Evolutionary conservation across 2,888 invertebrate genomes (phyloP), one percentile per base, ranked within the genome.

Genomic region (Dorcus parallelipipedus): DNA sequence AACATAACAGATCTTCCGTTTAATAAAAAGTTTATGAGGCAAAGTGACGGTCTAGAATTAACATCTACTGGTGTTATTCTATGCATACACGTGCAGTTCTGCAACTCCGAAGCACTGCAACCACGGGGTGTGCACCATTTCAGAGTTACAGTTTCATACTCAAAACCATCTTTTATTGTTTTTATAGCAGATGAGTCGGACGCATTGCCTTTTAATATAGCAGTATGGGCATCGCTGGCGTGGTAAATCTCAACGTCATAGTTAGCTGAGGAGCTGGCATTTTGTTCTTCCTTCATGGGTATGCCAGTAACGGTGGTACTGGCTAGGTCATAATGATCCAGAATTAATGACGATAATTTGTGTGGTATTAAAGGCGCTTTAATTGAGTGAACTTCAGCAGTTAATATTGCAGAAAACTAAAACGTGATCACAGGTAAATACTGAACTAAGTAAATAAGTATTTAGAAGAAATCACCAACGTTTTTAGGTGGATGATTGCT

Each of bases 211-310:
- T 84, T 86, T 38, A 93, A 81, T 43, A 94, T 85, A 0, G 93
- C 90, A 0, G 88, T 85, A 71, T 97, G 97, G 0, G 95, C 95
- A 10, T 88, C 86, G 7, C 87, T 86, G 0, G 92, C 87, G 75
- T 99, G 98, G 67, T 97, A 89, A 61, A 99, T 90, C 78, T 98
- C 98, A 0, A 99, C 99, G 75, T 99, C 98, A 73, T 99, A 99
- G 79, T 98, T 98, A 0, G 97, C 95, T 56, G 97, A 98, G 0
- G 95, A 95, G 75, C 94, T 94, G 0, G 97, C 96, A 77, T 97
- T 97, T 81, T 97, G 97, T 77, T 98, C 97, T 79, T 98, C 97
- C 82, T 99, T 99, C 99, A 99, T 99, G 1, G 99, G 99, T 70
- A 98, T 98, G 3, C 97, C 95, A 5, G 97, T 97, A 0, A 99